phyloP scores from a whole-genome alignment of 1,140 invertebrate genomes.

The Brachionus sp. region DNA sequence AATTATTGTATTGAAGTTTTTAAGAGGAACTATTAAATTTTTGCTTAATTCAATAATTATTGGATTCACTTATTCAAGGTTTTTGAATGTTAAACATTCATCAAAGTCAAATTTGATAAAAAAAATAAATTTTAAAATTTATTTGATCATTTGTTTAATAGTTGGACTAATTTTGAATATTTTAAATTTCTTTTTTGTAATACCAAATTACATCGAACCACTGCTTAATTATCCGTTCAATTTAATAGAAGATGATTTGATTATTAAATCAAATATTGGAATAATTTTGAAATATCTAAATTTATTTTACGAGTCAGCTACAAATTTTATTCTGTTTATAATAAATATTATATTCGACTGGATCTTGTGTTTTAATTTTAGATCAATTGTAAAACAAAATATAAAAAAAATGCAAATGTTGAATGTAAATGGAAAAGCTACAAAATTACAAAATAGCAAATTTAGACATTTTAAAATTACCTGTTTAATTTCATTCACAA shows the following conservation, averaged over 20 bases:
- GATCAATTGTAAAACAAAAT: neutral
- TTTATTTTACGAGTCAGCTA: neutral
- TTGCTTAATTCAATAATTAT: neutral
- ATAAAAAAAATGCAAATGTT: neutral
- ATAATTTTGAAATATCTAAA: neutral
- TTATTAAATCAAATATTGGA: neutral
- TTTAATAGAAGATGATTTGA: neutral
- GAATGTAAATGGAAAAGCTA: neutral
- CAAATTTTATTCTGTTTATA: neutral
- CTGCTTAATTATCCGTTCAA: neutral
- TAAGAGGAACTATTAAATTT: neutral
- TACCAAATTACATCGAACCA: neutral
- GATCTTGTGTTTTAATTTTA: neutral
- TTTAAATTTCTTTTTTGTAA: neutral
- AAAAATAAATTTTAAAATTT: neutral
- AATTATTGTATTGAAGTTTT: neutral
- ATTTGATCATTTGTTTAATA: neutral
- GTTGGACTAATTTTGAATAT: neutral
- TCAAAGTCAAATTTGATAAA: neutral
- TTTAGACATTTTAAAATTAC: neutral
- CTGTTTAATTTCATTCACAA: neutral
- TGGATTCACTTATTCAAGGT: neutral
- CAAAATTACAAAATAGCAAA: neutral
- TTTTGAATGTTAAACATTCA: neutral
- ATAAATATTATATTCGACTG: neutral